Percentiles rank a stretch among this genome's conserved stretches.
Conservation (phyloP, 2,113 vertebrate genomes). For the Parus major region DNA sequence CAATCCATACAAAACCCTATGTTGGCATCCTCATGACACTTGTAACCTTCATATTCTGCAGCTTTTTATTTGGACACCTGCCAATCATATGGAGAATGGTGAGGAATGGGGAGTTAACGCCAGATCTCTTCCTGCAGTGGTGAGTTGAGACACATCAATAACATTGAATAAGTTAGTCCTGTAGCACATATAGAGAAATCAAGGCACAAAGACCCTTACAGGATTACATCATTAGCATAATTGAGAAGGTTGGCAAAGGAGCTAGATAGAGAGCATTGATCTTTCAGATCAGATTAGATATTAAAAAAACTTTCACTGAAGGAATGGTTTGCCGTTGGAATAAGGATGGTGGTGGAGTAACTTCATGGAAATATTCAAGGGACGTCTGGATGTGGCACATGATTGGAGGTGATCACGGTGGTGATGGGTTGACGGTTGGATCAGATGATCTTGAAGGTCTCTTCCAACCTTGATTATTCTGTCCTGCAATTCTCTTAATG, state of each 20-base stretch:
- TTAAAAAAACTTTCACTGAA: background rate
- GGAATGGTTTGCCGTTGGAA: background rate
- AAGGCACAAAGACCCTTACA: background rate
- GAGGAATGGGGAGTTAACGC: constrained; percentile 12
- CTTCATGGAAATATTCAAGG: background rate
- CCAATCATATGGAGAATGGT: constrained; percentile 65
- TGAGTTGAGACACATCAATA: constrained; percentile 27
- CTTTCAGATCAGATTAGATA: background rate
- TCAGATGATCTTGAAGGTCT: background rate
- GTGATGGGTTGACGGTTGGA: background rate
- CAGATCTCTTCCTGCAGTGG: constrained; percentile 75
- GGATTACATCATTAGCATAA: background rate
- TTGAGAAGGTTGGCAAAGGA: background rate
- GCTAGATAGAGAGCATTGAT: background rate
- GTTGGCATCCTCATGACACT: background rate
- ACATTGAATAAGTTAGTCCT: background rate
- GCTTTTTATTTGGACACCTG: constrained; percentile 79
- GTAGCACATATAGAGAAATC: background rate
- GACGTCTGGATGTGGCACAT: accelerated
- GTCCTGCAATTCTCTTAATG: background rate
- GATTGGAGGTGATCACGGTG: background rate
- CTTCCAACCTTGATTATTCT: background rate
- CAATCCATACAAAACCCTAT: background rate
- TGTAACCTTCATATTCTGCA: constrained; percentile 44
- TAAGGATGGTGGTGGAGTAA: background rate